phyloP scores from a whole-genome alignment of 1,140 invertebrate species.

The Aphis craccivora region DNA sequence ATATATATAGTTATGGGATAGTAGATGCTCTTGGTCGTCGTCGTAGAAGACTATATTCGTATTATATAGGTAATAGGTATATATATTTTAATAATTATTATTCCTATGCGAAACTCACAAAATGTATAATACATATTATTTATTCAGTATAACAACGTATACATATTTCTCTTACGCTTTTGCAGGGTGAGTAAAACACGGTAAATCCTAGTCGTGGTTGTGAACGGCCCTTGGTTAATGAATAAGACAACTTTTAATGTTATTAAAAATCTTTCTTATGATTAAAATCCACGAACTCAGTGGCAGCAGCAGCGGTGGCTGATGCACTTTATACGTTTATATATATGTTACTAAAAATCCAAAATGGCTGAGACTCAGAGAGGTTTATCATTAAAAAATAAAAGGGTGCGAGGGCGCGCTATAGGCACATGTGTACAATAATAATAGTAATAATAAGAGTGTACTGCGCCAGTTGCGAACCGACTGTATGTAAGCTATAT shows the following conservation, averaged over 20 bases:
- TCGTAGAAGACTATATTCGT: background rate
- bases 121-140: background rate
- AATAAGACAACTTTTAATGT: background rate
- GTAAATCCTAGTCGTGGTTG: background rate
- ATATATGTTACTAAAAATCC: background rate
- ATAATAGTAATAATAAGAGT: background rate
- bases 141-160: background rate
- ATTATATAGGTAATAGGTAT: background rate
- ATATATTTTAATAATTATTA: background rate
- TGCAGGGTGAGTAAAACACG: background rate
- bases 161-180: background rate
- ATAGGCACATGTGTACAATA: background rate
- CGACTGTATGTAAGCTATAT: background rate
- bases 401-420: slow-evolving; percentile 31
- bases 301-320: background rate
- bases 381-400: slow-evolving; percentile 30
- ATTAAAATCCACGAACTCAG: background rate
- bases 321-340: too few species aligned
- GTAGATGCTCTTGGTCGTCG: background rate
- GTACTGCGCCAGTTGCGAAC: slow-evolving; percentile 11
- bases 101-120: background rate
- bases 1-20: background rate
- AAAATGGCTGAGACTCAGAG: slow-evolving; percentile 31
- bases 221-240: background rate
- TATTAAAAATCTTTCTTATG: slow-evolving; percentile 11